Evolutionary conservation across 2,113 vertebrate species (phyloP).

Genomic region (Polypterus senegalus): DNA sequence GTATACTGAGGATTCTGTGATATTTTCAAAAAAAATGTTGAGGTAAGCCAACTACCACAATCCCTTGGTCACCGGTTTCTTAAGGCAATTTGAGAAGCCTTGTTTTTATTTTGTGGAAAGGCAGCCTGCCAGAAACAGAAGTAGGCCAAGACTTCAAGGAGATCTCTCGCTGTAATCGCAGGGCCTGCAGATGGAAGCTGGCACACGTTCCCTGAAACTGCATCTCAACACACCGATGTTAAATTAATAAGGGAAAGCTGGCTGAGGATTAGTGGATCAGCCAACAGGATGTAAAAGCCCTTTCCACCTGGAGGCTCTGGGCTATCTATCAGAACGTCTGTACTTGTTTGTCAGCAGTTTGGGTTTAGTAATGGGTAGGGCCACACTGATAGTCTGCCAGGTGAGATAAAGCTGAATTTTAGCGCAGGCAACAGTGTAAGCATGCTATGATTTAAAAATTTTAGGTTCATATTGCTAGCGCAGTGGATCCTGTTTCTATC

Average conservation of each 20-base stretch:
- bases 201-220: conserved; percentile 27
- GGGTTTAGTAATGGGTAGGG: no score
- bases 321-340: no score
- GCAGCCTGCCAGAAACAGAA: conserved; percentile 19
- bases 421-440: no score
- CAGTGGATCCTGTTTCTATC: no score
- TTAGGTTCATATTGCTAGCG: no score
- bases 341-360: no score
- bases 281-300: conserved; percentile 19
- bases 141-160: conserved; percentile 24
- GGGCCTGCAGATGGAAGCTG: conserved; percentile 23
- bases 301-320: no score
- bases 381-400: no score
- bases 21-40: no score
- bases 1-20: no score
- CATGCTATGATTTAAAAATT: no score
- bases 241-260: conserved; percentile 27
- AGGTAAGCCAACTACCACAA: neutral
- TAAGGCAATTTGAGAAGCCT: neutral
- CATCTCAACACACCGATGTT: conserved; percentile 33
- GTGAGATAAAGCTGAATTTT: no score
- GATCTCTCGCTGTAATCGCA: conserved; percentile 26
- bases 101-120: conserved; percentile 18
- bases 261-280: conserved; percentile 33
- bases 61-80: conserved; percentile 2